A percentile compares a stretch with the other conserved stretches of the same genome.
These are phyloP conservation scores for Picus viridis DNA, from an alignment of 2,797 vertebrate species.

Conservation along the genomic window DNA sequence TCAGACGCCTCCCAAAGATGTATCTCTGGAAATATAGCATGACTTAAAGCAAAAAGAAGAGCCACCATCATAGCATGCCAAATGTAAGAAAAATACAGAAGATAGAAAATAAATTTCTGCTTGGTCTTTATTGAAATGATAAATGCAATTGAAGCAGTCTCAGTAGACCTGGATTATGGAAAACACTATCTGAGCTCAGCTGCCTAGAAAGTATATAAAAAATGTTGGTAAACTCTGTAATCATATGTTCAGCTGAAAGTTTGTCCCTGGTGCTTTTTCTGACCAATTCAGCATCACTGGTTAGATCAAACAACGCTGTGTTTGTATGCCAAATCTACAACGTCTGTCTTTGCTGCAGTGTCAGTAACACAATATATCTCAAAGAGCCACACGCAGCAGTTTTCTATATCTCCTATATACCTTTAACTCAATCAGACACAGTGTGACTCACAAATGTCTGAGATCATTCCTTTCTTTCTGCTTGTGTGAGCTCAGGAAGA, in stretches of 20 bases:
- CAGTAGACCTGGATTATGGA: slow-evolving; percentile 43
- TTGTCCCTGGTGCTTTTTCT: slow-evolving; percentile 23
- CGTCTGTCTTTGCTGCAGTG: slow-evolving; percentile 10
- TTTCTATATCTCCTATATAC: slow-evolving; percentile 19
- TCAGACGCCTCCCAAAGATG: background rate
- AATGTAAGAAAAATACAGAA: slow-evolving; percentile 46
- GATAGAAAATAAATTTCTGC: slow-evolving; percentile 42
- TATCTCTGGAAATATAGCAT: background rate
- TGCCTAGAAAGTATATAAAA: slow-evolving; percentile 47
- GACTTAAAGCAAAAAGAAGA: slow-evolving; percentile 37
- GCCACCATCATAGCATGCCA: background rate
- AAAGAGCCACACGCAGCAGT: slow-evolving; percentile 47
- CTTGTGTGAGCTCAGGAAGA: slow-evolving; percentile 63
- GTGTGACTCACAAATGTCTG: slow-evolving; percentile 62
- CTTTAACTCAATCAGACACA: slow-evolving; percentile 64
- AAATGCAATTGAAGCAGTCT: slow-evolving; percentile 59
- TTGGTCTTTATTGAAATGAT: slow-evolving; percentile 49
- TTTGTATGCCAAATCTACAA: slow-evolving; percentile 18
- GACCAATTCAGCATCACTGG: slow-evolving; percentile 5
- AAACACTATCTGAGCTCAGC: background rate
- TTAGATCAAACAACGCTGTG: background rate
- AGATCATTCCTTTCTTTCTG: slow-evolving; percentile 67
- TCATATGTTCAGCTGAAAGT: background rate
- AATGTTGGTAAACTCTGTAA: background rate
- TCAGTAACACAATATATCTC: slow-evolving; percentile 40